Base-by-base conservation (phyloP, 2,888 invertebrate genomes). In the Aphidoletes aphidimyza region DNA sequence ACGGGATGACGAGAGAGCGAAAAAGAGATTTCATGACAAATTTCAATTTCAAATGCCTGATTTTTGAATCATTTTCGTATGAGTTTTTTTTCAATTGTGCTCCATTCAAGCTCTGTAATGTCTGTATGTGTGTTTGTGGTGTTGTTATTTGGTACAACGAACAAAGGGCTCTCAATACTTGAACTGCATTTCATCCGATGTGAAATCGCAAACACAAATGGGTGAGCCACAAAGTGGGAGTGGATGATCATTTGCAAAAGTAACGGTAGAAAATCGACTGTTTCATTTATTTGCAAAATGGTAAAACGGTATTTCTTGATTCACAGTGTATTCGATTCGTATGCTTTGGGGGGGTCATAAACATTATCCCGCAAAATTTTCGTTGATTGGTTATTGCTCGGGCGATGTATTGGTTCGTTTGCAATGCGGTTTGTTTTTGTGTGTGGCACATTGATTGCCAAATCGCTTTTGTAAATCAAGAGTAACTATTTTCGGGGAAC, bases 21-120 rank as follows among this genome's bases (percentile, higher is more conserved):
- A 54, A 69, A 30, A 30, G 54, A 69, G 69, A 69, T 69, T 69
- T 69, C 19, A 69, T 69, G 69, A 69, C 69, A 69, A 69, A 69
- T 69, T 69, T 69, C 69, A 69, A 69, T 69, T 69, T 30, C 30
- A 69, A 69, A 69, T 69, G 34, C 69, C n/a, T 69, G 69, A 69
- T 69, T 69, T 34, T 69, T 69, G 69, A 69, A 30, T 69, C 3
- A 22, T 54, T 54, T 54, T 54, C 26, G 22, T 5, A 8, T 54
- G n/a, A n/a, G n/a, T 26, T 54, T 22, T 54, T 54, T 54, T 54
- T 6, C 54, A 22, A 1, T 26, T 26, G 8, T 54, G 22, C 54
- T 2, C 42, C 42, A 42, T 42, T 42, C 42, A 14, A 14, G 42
- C 42, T 54, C 34, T 69, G 69, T 69, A 14, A 9, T 14, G 42